phyloP scores from a whole-genome alignment of 35 echinoderm and acorn worm genomes.

The Chiridota heheva region DNA sequence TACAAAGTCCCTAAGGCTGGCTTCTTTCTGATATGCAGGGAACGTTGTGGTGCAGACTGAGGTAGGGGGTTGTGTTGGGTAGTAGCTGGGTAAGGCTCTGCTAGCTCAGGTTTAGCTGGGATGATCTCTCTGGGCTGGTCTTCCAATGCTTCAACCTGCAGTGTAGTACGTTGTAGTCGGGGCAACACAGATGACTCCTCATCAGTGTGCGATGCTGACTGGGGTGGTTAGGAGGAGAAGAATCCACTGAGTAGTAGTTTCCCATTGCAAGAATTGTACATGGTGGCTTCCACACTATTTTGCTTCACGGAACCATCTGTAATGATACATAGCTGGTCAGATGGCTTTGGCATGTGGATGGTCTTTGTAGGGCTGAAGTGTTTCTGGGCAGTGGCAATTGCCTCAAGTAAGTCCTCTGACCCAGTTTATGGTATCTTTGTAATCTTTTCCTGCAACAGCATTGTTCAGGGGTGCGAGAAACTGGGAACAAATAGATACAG shows the following conservation, averaged over 20 bases:
- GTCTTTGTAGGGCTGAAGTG: background rate
- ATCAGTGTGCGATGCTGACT: too few species aligned
- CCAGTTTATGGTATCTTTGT: slow-evolving; percentile 30
- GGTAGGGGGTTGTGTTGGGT: too few species aligned
- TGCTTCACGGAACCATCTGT: slow-evolving; percentile 59
- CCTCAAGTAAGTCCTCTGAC: background rate
- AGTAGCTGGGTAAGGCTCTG: too few species aligned
- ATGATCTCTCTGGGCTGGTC: too few species aligned
- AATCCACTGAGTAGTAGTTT: slow-evolving; percentile 41
- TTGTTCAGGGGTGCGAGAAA: slow-evolving; percentile 42
- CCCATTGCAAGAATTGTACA: slow-evolving; percentile 6
- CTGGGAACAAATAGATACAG: background rate
- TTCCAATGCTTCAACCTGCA: too few species aligned
- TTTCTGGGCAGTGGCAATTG: slow-evolving; percentile 22
- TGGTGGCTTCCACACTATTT: background rate
- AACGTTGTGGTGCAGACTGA: too few species aligned
- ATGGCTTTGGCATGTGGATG: slow-evolving; percentile 45
- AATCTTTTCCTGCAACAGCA: slow-evolving; percentile 38
- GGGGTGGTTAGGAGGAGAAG: slow-evolving; percentile 47
- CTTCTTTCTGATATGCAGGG: too few species aligned
- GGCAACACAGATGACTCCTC: too few species aligned
- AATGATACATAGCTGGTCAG: slow-evolving; percentile 70
- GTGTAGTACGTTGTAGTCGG: too few species aligned
- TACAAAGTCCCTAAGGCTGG: too few species aligned
- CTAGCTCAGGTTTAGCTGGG: too few species aligned